Evolutionary conservation across 30 jellyfish, hydroid and myxozoan genomes (phyloP).

Genomic region (Aurelia coerulea): DNA sequence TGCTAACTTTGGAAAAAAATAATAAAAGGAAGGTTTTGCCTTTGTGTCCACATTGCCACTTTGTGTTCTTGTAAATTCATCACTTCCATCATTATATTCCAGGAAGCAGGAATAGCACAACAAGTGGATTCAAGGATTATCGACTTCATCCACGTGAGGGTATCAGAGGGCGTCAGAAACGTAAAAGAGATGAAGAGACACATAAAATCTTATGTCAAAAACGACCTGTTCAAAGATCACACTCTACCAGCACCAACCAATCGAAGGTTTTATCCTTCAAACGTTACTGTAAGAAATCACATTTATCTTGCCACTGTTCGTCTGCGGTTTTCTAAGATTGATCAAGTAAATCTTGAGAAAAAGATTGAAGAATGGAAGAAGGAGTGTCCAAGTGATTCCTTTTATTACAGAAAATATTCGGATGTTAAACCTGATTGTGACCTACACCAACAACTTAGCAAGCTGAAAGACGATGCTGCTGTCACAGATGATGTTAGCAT

Average conservation of each 20-base stretch:
- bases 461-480: conserved; percentile 42
- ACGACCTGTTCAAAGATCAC: background rate
- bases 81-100: conserved; percentile 1
- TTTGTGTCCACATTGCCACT: background rate
- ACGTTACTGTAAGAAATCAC: conserved; percentile 13
- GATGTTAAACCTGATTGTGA: conserved; percentile 32
- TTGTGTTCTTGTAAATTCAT: conserved; percentile 12
- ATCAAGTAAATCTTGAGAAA: conserved; percentile 34
- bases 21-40: no score
- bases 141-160: background rate
- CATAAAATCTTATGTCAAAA: background rate
- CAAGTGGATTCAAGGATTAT: conserved; percentile 15
- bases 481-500: conserved; percentile 37
- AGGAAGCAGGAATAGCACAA: conserved; percentile 20
- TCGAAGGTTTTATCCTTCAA: background rate
- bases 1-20: no score
- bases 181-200: conserved; percentile 10
- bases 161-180: conserved; percentile 3
- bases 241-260: conserved; percentile 1
- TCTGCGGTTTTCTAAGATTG: conserved; percentile 44
- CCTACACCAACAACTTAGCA: conserved; percentile 17
- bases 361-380: conserved; percentile 43
- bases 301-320: conserved; percentile 23
- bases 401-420: conserved; percentile 27
- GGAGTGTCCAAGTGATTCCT: conserved; percentile 25